Base-by-base conservation (phyloP, 2,888 invertebrate species). In the Ormia ochracea region DNA sequence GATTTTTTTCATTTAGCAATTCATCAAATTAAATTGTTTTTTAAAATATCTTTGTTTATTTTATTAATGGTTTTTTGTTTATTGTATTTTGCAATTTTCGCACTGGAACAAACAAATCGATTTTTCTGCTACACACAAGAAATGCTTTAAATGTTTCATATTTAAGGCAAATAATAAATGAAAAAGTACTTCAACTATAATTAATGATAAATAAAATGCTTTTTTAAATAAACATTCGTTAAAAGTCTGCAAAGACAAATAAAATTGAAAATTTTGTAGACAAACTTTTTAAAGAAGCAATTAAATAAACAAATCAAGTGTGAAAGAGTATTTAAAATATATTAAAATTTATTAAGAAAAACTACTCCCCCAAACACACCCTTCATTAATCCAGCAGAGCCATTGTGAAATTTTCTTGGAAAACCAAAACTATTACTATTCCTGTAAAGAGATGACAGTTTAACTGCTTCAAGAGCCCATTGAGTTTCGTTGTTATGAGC, bases 51-150 rank as follows among this genome's bases (percentile, higher is more conserved):
- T n/a, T 14, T 70, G 6, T 70, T 70, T 70, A 61, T 70, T 61
- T 61, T 61, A 50, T 52, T 50, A 61, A 70, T 70, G 50, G 59
- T 5, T 50, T 59, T 70, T 52, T 59, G 59, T 70, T 70, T 50
- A 52, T 52, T 23, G 33, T 19, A 38, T 48, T 36, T 23, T 23
- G n/a, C 33, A 19, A 10, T 28, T 50, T 61, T 52, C 3, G 38
- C 21, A 31, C 36, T 41, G 4, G 41, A 59, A 17, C 9, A 45
- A 68, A 50, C 28, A 52, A 70, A 48, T 26, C 23, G 36, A 70
- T 50, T 45, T n/a, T 10, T 31, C 12, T 23, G 36, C 26, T 45
- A n/a, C 7, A 28, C 14, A 45, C 31, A 28, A 43, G 19, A 33
- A 26, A 58, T 36, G 56, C 41, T 68, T 21, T 6, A 26, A 38